Evolutionary conservation across 2,797 vertebrate species (phyloP).

Genomic region (Anabacerthia variegaticeps): DNA sequence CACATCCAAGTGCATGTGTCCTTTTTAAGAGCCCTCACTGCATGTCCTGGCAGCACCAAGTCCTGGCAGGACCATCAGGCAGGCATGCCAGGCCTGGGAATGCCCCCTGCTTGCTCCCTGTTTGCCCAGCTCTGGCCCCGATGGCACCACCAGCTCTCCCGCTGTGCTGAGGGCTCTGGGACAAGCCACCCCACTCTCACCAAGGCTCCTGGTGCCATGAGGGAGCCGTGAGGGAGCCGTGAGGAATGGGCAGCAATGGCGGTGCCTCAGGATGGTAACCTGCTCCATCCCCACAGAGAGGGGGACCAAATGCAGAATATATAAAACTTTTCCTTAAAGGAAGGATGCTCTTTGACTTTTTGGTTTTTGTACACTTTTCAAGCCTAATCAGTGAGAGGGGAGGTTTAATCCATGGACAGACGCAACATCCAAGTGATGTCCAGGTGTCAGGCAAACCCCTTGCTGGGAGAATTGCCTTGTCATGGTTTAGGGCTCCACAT

Average conservation of each 20-base stretch:
- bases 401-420: not conserved
- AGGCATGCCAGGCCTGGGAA: not conserved
- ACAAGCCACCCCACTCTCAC: not conserved
- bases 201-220: no score
- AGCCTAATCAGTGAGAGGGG: not conserved
- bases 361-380: not conserved
- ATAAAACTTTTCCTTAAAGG: not conserved
- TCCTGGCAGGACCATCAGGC: fast-evolving
- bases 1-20: fast-evolving
- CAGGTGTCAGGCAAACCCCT: not conserved
- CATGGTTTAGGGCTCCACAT: not conserved
- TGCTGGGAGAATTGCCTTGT: not conserved
- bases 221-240: not conserved
- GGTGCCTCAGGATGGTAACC: not conserved
- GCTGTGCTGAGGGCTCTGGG: fast-evolving
- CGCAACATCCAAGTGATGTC: not conserved
- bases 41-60: fast-evolving
- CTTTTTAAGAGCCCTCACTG: fast-evolving
- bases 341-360: not conserved
- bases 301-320: not conserved
- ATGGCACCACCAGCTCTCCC: not conserved
- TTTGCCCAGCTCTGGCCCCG: no score
- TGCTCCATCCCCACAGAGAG: fast-evolving
- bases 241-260: not conserved
- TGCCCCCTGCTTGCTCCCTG: no score